Evolutionary conservation across 1,140 invertebrate species (phyloP).

Genomic region (Rhyacophila brunnea): DNA sequence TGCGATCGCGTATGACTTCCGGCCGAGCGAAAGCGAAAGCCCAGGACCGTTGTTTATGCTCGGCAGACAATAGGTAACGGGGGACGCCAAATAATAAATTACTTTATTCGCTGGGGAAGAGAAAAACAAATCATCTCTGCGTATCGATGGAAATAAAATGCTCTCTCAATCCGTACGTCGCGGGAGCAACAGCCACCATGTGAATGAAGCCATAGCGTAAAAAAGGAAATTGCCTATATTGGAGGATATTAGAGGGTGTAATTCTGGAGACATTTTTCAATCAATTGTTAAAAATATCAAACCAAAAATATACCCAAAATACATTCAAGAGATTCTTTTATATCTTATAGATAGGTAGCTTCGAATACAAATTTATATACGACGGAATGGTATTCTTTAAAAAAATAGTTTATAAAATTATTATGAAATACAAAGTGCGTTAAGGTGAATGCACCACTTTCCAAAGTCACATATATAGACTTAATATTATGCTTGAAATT

Average conservation of each 20-base stretch:
- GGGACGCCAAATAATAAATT: conserved; percentile 33
- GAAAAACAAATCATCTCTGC: conserved; percentile 30
- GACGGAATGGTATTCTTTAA: no score
- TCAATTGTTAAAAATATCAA: no score
- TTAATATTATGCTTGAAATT: no score
- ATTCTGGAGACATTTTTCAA: no score
- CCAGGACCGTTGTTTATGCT: conserved; percentile 25
- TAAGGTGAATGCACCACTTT: no score
- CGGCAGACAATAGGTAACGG: conserved; percentile 23
- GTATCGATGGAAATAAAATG: conserved; percentile 32
- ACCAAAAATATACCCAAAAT: no score
- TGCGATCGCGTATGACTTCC: conserved; percentile 27
- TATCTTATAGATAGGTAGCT: no score
- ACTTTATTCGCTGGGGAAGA: conserved; percentile 24
- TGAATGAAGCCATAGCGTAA: neutral
- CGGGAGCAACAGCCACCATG: neutral
- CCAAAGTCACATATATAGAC: no score
- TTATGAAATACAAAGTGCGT: no score
- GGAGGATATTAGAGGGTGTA: neutral
- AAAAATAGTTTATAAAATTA: no score
- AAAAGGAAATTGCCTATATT: neutral
- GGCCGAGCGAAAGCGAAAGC: conserved; percentile 4
- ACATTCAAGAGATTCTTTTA: no score
- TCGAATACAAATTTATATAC: no score
- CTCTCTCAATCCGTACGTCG: neutral